Evolutionary conservation across 2,797 vertebrate genomes (phyloP).

Genomic region (Propithecus deckenii): DNA sequence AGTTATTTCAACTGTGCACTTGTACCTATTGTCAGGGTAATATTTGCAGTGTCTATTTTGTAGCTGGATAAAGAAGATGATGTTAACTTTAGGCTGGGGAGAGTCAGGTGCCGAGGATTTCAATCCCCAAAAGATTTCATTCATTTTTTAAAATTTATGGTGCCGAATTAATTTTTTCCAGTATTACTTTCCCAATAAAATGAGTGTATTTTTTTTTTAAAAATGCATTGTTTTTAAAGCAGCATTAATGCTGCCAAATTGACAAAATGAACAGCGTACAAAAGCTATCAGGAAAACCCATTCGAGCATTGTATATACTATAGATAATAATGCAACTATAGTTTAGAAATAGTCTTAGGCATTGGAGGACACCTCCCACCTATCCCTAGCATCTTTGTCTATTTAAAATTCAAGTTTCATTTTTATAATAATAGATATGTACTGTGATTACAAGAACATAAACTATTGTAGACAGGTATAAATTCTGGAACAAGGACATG

Average conservation of each 20-base stretch:
- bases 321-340: not conserved
- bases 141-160: constrained; percentile 21
- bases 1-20: constrained; percentile 2
- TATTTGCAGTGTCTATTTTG: not conserved
- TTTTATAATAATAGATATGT: not conserved
- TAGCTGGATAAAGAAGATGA: not conserved
- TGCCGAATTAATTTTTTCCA: constrained; percentile 36
- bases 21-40: not conserved
- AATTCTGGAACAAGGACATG: not conserved
- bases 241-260: constrained; percentile 20
- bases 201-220: not conserved
- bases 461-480: not conserved
- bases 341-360: not conserved
- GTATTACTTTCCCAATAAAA: constrained; percentile 52
- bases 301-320: not conserved
- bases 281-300: not conserved
- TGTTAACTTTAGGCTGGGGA: not conserved
- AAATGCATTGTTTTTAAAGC: constrained; percentile 38
- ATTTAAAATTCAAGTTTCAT: not conserved
- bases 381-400: not conserved
- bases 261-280: not conserved
- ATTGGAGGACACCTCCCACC: not conserved
- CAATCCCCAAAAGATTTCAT: not conserved
- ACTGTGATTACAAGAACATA: not conserved
- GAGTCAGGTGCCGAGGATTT: not conserved